Conservation (phyloP, 2,113 vertebrate genomes). For the Heterotis niloticus region DNA sequence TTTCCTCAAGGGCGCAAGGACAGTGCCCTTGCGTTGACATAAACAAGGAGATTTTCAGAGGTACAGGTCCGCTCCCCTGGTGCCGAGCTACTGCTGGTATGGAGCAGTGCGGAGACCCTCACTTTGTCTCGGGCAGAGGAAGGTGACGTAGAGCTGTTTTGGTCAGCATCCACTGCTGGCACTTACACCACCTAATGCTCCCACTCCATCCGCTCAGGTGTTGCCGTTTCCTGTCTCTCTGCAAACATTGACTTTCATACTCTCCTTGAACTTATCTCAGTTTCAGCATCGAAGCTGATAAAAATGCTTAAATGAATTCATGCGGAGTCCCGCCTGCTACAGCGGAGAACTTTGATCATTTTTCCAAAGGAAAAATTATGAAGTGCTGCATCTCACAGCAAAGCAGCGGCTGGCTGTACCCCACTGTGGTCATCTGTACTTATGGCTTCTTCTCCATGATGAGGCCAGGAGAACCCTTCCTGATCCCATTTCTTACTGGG, state of each 20-base stretch:
- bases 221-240: not conserved
- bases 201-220: not conserved
- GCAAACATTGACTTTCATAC: slow-evolving; percentile 45
- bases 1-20: too few relatives aligned
- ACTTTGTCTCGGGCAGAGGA: not conserved
- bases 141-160: slow-evolving; percentile 1
- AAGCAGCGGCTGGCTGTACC: slow-evolving; percentile 62
- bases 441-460: slow-evolving; percentile 76
- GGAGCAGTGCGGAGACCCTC: not conserved
- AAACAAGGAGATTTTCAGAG: too few relatives aligned
- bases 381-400: slow-evolving; percentile 41
- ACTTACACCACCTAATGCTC: not conserved
- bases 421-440: slow-evolving; percentile 67
- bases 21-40: too few relatives aligned
- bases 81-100: not conserved
- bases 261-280: slow-evolving; percentile 61
- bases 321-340: slow-evolving; percentile 20
- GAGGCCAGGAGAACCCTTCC: slow-evolving; percentile 72
- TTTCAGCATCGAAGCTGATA: slow-evolving; percentile 54
- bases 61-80: too few relatives aligned
- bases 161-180: not conserved
- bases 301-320: slow-evolving; percentile 47
- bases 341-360: slow-evolving; percentile 25
- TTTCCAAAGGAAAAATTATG: slow-evolving; percentile 35
- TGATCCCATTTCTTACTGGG: slow-evolving; percentile 68